Base-by-base conservation (phyloP, 2,113 vertebrate species). In the Ictidomys tridecemlineatus region DNA sequence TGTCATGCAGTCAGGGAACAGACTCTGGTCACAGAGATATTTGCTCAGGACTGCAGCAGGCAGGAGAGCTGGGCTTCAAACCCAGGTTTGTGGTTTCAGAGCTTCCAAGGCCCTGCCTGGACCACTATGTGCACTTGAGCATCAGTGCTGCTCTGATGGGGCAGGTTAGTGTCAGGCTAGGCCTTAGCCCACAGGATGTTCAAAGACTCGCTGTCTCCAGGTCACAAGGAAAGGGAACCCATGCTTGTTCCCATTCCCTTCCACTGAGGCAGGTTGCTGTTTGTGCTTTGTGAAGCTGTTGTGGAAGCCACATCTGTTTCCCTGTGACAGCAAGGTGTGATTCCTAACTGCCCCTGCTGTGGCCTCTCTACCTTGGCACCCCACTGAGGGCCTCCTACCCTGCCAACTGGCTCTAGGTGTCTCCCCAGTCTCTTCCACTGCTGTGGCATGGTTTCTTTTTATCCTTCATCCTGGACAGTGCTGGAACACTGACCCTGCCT, bases 221-320 rank as follows among this genome's bases (percentile, higher is more conserved):
- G 8, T 0, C 14, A 39, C 1, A 26, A 53, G 80, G 39, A 88
- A 10, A 45, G 80, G 74, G 89, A 84, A 94, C 92, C 89, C 72
- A 4, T 93, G 85, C 94, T 82, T 32, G 0, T 65, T 93, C 37
- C 96, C 92, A 2, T 70, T 95, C 61, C 88, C 86, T 92, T 98
- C 86, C 45, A 93, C 87, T 92, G 79, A 96, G 97, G 98, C 74
- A 98, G 96, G 98, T 97, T 85, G 56, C 18, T 99, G 98, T 99
- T 98, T 30, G 78, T 97, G 98, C 97, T 97, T 98, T 98, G 98
- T 97, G 94, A 98, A 98, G 63, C 92, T 96, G 92, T 96, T 98
- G 92, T 93, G 87, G 96, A 99, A 97, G 98, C 98, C 99, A 99
- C 99, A 99, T 99, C 99, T 99, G 99, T 97, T 98, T 95, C 98